Evolutionary conservation across 2,797 vertebrate species (phyloP), one percentile per base, ranked within the genome.

Genomic region (Dallia pectoralis): DNA sequence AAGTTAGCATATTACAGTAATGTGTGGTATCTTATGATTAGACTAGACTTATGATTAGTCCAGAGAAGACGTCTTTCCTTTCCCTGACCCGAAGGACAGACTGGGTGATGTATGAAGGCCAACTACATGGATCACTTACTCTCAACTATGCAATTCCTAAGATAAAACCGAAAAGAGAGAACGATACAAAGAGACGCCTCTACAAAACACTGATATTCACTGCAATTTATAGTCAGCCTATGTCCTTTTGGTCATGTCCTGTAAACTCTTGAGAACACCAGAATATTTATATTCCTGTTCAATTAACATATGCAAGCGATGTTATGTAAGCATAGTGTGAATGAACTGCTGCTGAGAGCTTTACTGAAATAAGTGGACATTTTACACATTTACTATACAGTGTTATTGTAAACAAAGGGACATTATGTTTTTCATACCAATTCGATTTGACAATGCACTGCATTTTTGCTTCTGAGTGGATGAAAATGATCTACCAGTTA

Each of bases 291-390:
- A 61, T 44, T 1, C 11, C 14, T 33, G 32, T 7, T 74, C 25
- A 33, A 67, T 62, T 53, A 61, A 53, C 18, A 75, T 66, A 72
- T 73, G 56, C 66, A 65, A 65, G 4, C 4, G 40, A 70, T 12
- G 47, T 51, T 49, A 16, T 68, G 44, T 30, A 36, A 65, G 0
- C 27, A n/a, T 44, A 70, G 36, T 25, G 48, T 61, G 64, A 74
- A 70, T 71, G 53, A 51, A 27, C 19, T 65, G 32, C 62, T 51
- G n/a, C 40, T 44, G 65, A 44, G 36, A n/a, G 64, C 19, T 25
- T 25, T 59, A 25, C 22, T 59, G 53, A 25, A 59, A 44, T 44
- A 44, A 1, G 11, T n/a, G 51, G n/a, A 56, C 53, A 59, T 22
- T 59, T 59, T 59, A 27, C 53, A 59, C 9, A 12, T 25, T 59